A percentile compares a stretch with the other conserved stretches of the same genome.
These are phyloP conservation scores for Sylvilagus floridanus DNA, from an alignment of 2,797 vertebrate species.

Conservation along the genomic window DNA sequence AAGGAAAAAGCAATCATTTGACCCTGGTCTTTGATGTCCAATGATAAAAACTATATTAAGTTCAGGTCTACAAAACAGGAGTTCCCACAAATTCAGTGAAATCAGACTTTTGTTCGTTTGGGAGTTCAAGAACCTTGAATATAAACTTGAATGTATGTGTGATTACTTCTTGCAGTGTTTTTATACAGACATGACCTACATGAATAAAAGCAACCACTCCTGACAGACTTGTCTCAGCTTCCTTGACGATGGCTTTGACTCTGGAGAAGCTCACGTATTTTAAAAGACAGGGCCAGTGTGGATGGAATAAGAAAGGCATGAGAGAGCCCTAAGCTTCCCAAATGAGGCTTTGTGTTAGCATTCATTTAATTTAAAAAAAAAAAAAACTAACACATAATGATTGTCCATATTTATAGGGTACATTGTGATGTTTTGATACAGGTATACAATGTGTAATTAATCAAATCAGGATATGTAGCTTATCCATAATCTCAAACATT, in stretches of 20 bases:
- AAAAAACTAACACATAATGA: no score
- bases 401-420: no score
- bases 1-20: constrained; percentile 37
- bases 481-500: no score
- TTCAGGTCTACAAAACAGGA: neutral
- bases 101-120: neutral
- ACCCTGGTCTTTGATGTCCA: neutral
- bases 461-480: no score
- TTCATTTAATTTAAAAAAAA: neutral
- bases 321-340: neutral
- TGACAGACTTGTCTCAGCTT: neutral
- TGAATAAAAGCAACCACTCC: neutral
- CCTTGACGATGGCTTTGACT: neutral
- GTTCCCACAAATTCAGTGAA: neutral
- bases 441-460: no score
- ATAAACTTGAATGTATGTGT: neutral
- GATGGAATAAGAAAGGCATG: neutral
- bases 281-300: neutral
- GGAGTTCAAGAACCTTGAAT: neutral
- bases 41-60: neutral
- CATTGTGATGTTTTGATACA: no score
- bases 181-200: neutral
- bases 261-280: neutral
- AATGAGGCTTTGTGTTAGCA: neutral
- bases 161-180: constrained; percentile 32